phyloP scores from a whole-genome alignment of 2,888 invertebrate species.

The Cheilosia urbana region DNA sequence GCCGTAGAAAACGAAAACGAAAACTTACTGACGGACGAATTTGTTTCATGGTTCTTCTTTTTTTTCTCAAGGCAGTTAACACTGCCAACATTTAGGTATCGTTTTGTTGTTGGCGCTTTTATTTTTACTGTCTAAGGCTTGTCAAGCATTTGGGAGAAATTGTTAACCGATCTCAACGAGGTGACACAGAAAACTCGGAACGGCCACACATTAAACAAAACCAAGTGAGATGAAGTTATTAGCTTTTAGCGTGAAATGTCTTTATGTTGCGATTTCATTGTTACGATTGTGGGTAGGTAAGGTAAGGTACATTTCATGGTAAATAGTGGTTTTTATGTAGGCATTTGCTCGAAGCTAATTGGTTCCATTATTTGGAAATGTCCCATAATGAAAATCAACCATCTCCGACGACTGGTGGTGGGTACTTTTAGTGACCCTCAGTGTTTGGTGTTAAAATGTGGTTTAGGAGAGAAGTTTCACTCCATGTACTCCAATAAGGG shows the following conservation, averaged over 20 bases:
- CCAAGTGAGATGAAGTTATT: constrained; percentile 29
- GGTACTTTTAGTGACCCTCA: constrained; percentile 32
- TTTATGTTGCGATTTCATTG: constrained; percentile 13
- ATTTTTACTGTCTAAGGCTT: constrained; percentile 54
- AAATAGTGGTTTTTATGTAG: neutral
- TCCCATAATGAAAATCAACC: neutral
- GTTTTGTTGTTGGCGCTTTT: constrained; percentile 28
- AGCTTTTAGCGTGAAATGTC: constrained; percentile 6
- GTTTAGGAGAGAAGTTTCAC: neutral
- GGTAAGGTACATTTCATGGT: neutral
- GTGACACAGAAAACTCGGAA: constrained; percentile 56
- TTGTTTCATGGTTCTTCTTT: constrained; percentile 41
- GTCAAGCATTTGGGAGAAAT: constrained; percentile 72
- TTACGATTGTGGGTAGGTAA: constrained; percentile 4
- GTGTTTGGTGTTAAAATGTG: neutral
- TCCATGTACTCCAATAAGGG: neutral
- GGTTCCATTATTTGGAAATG: constrained; percentile 24
- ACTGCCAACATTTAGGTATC: constrained; percentile 13
- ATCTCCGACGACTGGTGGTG: neutral
- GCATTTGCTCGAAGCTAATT: constrained; percentile 38
- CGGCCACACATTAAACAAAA: constrained; percentile 28
- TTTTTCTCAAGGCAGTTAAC: constrained; percentile 29
- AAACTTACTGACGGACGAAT: constrained; percentile 44
- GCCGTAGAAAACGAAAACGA: constrained; percentile 65
- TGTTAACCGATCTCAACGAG: constrained; percentile 68